Conservation (phyloP, 2,113 vertebrate species). For the Amia ocellicauda region DNA sequence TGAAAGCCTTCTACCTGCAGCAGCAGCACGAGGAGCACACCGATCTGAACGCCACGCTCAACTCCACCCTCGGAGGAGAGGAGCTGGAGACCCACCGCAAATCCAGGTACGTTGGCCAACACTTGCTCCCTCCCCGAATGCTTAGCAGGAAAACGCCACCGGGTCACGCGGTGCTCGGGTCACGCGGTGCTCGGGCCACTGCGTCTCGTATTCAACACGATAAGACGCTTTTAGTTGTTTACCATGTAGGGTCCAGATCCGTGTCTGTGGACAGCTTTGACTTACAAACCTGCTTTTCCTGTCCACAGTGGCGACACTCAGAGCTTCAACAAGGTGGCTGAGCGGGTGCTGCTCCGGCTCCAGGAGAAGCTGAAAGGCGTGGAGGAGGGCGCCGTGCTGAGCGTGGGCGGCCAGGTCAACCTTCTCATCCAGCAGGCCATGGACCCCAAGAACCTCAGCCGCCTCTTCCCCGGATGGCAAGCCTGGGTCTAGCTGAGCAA, state of each 20-base stretch:
- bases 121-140: background rate
- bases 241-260: too few species aligned
- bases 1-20: slow-evolving; percentile 93
- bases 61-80: slow-evolving; percentile 59
- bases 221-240: too few species aligned
- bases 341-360: slow-evolving; percentile 90
- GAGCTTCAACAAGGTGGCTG: slow-evolving; percentile 94
- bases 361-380: slow-evolving; percentile 98
- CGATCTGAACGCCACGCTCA: slow-evolving; percentile 76
- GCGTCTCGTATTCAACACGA: too few species aligned
- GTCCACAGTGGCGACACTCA: slow-evolving; percentile 68
- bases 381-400: slow-evolving; percentile 90
- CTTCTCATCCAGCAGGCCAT: slow-evolving; percentile 96
- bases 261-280: too few species aligned
- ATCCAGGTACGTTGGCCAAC: slow-evolving; percentile 62
- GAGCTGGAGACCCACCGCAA: slow-evolving; percentile 71
- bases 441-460: slow-evolving; percentile 94
- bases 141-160: too few species aligned
- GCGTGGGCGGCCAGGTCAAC: slow-evolving; percentile 91
- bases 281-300: background rate
- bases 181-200: too few species aligned
- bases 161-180: too few species aligned
- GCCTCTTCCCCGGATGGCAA: slow-evolving; percentile 88
- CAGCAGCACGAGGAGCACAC: slow-evolving; percentile 85
- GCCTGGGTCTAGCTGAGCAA: slow-evolving; percentile 75